Conservation (phyloP, 2,888 invertebrate species). For the Nephrotoma flavescens region DNA sequence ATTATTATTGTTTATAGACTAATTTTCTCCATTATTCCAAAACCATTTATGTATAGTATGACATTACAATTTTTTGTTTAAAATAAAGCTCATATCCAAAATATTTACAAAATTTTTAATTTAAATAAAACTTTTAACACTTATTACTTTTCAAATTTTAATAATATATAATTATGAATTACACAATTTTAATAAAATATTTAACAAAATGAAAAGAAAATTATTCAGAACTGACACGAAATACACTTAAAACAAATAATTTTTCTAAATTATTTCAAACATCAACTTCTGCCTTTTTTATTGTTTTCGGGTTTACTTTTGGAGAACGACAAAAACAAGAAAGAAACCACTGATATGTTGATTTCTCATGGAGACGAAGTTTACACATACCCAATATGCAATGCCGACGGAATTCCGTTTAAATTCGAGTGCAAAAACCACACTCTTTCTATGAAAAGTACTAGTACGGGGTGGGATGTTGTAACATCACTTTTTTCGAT, state of each 20-base stretch:
- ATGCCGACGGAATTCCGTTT: too few relatives aligned
- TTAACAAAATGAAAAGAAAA: neutral
- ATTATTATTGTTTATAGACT: neutral
- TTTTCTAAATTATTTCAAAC: neutral
- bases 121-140: too few relatives aligned
- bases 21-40: neutral
- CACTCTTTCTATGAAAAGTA: too few relatives aligned
- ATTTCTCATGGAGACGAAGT: neutral
- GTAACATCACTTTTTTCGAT: too few relatives aligned
- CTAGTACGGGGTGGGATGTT: too few relatives aligned
- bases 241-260: neutral
- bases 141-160: neutral
- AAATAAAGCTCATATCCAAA: too few relatives aligned
- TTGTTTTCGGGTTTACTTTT: neutral
- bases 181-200: neutral
- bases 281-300: neutral
- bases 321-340: neutral
- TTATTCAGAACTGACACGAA: neutral
- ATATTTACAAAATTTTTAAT: too few relatives aligned
- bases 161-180: neutral
- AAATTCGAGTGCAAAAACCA: too few relatives aligned
- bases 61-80: neutral
- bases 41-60: neutral
- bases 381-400: neutral
- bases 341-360: neutral